A percentile compares a stretch with the other conserved stretches of the same genome.
Conservation (phyloP, 2,888 invertebrate species). For the Drosophila sordidapex region DNA sequence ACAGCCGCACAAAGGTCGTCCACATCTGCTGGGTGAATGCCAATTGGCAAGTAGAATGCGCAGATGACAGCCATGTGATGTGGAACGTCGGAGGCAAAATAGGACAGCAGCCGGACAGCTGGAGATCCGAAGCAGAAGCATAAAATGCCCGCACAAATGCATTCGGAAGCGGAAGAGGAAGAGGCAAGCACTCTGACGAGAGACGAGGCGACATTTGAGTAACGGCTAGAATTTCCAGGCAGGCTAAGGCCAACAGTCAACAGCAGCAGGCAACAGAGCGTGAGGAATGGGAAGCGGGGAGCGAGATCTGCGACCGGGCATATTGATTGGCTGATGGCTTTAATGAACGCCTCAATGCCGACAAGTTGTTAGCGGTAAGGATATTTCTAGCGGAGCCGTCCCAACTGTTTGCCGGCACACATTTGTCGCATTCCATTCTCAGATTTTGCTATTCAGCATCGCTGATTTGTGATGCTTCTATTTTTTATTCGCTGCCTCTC, state of each 20-base stretch:
- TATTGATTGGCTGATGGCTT: conserved; percentile 66
- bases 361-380: conserved; percentile 55
- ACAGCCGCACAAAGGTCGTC: conserved; percentile 16
- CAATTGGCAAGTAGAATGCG: conserved; percentile 39
- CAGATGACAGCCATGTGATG: conserved; percentile 18
- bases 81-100: neutral
- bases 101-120: neutral
- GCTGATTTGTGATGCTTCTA: conserved; percentile 50
- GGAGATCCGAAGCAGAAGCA: conserved; percentile 6
- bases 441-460: conserved; percentile 9
- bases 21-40: conserved; percentile 35
- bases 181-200: conserved; percentile 30
- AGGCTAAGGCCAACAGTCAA: conserved; percentile 1
- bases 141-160: conserved; percentile 56
- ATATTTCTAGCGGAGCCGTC: conserved; percentile 21
- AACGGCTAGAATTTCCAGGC: conserved; percentile 48
- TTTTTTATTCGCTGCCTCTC: conserved; percentile 6
- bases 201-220: conserved; percentile 23
- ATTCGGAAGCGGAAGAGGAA: conserved; percentile 53
- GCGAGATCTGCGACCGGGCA: conserved; percentile 14
- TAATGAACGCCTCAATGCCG: conserved; percentile 72
- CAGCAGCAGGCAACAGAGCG: neutral
- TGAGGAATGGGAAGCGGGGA: neutral
- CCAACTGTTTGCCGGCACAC: conserved; percentile 25
- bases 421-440: conserved; percentile 50